Evolutionary conservation across 2,113 vertebrate species (phyloP).

Genomic region (Sitta europaea): DNA sequence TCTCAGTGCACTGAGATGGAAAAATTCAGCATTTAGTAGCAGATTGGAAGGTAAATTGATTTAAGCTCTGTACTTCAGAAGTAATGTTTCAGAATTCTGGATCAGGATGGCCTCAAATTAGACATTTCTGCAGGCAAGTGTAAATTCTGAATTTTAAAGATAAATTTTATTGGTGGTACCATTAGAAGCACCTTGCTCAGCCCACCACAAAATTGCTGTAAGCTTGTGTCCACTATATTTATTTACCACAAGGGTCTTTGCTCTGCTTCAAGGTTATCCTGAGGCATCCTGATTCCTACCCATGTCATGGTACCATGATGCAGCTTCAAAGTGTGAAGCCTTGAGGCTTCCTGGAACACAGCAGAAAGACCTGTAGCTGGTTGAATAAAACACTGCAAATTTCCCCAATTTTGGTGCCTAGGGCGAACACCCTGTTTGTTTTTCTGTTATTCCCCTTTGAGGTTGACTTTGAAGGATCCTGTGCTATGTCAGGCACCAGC

Average conservation of each 20-base stretch:
- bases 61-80: background rate
- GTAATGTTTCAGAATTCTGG: background rate
- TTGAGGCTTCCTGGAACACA: slow-evolving; percentile 1
- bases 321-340: slow-evolving; percentile 42
- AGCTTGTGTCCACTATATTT: slow-evolving; percentile 30
- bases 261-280: slow-evolving; percentile 50
- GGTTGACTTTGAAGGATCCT: slow-evolving; percentile 15
- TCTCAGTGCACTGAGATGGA: background rate
- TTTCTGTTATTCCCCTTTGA: background rate
- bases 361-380: background rate
- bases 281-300: slow-evolving; percentile 25
- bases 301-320: background rate
- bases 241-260: slow-evolving; percentile 34
- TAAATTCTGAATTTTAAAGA: background rate
- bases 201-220: background rate
- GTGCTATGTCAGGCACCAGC: background rate
- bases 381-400: slow-evolving; percentile 40
- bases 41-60: background rate
- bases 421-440: slow-evolving; percentile 33
- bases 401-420: slow-evolving; percentile 7
- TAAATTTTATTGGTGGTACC: background rate
- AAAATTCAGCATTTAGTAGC: background rate
- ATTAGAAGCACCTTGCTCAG: background rate
- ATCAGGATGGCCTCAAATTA: background rate
- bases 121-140: background rate